Percentiles rank a stretch among this genome's conserved stretches.
Evolutionary conservation across 2,888 invertebrate species (phyloP).

Genomic region (Resseliella maxima): DNA sequence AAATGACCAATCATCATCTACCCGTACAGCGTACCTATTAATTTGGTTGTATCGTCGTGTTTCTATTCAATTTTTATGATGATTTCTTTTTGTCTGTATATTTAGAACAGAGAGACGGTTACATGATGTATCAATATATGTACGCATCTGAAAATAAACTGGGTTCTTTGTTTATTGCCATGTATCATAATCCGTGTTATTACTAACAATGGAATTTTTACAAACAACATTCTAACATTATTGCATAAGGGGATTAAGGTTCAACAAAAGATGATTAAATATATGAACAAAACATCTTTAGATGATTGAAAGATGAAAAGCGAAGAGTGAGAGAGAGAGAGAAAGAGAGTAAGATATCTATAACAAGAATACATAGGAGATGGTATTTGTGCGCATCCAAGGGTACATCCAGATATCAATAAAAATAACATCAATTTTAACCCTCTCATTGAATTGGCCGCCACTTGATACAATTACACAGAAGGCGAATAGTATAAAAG

Average conservation of each 20-base stretch:
- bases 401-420: background rate
- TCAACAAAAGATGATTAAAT: background rate
- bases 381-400: background rate
- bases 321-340: background rate
- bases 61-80: too few relatives aligned
- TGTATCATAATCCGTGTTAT: background rate
- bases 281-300: background rate
- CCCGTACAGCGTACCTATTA: too few relatives aligned
- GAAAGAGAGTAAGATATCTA: background rate
- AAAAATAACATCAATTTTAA: background rate
- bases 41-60: too few relatives aligned
- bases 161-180: background rate
- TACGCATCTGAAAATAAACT: background rate
- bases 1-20: too few relatives aligned
- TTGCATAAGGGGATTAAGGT: background rate
- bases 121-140: too few relatives aligned
- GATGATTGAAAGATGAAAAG: background rate
- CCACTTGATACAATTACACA: too few relatives aligned
- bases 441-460: too few relatives aligned
- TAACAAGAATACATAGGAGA: background rate
- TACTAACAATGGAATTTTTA: constrained; percentile 1
- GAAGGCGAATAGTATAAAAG: background rate
- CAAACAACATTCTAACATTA: background rate
- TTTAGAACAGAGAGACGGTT: too few relatives aligned
- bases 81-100: too few relatives aligned